phyloP scores from a whole-genome alignment of 2,797 vertebrate species.

The Chelidonichthys spinosus region DNA sequence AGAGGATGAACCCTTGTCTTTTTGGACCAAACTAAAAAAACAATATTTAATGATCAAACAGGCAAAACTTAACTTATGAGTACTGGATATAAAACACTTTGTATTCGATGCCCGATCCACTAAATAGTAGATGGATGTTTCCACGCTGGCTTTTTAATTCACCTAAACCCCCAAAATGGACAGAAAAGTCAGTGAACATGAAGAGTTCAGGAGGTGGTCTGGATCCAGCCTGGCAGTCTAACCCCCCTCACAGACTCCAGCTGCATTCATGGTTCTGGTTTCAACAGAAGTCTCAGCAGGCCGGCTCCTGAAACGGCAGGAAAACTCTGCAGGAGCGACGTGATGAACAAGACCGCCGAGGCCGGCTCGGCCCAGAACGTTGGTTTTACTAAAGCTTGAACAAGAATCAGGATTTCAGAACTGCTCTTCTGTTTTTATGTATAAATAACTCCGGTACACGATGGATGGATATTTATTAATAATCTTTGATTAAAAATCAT shows the following conservation, averaged over 20 bases:
- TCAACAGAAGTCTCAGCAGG: slow-evolving; percentile 40
- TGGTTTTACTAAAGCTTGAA: slow-evolving; percentile 6
- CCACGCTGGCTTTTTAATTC: slow-evolving; percentile 15
- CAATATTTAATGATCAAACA: background rate
- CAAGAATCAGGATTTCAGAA: background rate
- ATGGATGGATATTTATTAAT: no score
- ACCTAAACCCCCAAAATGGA: background rate
- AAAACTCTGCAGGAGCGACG: slow-evolving; percentile 41
- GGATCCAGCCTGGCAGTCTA: slow-evolving; percentile 17
- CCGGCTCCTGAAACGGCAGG: slow-evolving; percentile 37
- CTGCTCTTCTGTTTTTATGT: slow-evolving; percentile 16
- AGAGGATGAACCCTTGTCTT: background rate
- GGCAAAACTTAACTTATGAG: background rate
- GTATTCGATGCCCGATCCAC: slow-evolving; percentile 9
- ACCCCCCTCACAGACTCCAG: slow-evolving; percentile 45
- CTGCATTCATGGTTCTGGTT: slow-evolving; percentile 50
- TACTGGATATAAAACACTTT: background rate
- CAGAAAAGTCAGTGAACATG: slow-evolving; percentile 11
- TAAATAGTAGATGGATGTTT: slow-evolving; percentile 17
- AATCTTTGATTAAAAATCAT: slow-evolving; percentile 5
- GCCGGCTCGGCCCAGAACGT: slow-evolving; percentile 15
- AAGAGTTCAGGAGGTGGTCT: slow-evolving; percentile 14
- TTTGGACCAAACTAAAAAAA: background rate
- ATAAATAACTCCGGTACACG: no score
- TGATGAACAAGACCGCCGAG: slow-evolving; percentile 44